Evolutionary conservation across 2,888 invertebrate genomes (phyloP).

Genomic region (Lasius fuliginosus): DNA sequence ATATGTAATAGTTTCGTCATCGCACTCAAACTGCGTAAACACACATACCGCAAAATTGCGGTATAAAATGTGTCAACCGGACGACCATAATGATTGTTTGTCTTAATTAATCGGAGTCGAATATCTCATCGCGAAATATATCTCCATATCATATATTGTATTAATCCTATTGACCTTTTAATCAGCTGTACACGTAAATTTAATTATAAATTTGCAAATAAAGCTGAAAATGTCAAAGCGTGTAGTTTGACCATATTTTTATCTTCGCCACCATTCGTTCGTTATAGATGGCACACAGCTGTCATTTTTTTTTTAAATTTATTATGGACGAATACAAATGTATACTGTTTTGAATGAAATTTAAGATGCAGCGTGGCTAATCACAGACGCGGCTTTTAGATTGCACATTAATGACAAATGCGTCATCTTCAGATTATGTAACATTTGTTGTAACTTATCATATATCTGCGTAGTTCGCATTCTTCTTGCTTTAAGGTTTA

Average conservation of each 20-base stretch:
- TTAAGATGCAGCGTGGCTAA: background rate
- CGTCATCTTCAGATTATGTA: background rate
- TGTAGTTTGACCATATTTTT: background rate
- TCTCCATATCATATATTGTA: background rate
- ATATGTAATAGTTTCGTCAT: background rate
- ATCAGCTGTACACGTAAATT: background rate
- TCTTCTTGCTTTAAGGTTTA: background rate
- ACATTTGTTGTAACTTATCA: background rate
- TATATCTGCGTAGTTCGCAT: background rate
- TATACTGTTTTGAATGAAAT: slow-evolving; percentile 3
- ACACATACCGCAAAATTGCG: background rate
- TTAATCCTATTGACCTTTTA: background rate
- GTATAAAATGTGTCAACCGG: slow-evolving; percentile 10
- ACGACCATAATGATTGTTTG: background rate
- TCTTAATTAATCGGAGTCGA: background rate
- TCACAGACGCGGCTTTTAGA: background rate
- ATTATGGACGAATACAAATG: background rate
- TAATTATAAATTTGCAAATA: background rate
- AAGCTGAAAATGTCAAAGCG: background rate
- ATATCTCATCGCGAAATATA: background rate
- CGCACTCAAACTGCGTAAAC: background rate
- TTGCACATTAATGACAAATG: background rate
- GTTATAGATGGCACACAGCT: background rate
- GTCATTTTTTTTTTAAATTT: background rate
- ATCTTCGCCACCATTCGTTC: background rate